Evolutionary conservation across 2,797 vertebrate species (phyloP).

Genomic region (Ceryle rudis): DNA sequence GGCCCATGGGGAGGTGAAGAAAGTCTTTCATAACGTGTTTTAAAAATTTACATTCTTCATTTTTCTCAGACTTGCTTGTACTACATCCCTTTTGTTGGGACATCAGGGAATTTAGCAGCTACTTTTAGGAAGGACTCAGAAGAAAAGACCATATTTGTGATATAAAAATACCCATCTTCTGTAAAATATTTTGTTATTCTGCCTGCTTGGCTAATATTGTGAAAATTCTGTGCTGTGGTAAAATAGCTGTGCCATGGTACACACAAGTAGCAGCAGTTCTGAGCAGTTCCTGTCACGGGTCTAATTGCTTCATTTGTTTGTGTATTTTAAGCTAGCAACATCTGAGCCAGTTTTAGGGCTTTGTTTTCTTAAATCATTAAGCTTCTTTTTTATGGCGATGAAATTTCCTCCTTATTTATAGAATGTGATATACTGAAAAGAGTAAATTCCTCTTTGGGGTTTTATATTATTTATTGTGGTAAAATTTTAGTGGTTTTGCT

Average conservation of each 20-base stretch:
- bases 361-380: neutral
- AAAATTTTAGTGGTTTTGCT: neutral
- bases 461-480: neutral
- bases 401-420: neutral
- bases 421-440: neutral
- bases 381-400: neutral
- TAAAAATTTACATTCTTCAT: neutral
- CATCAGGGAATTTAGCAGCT: neutral
- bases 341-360: neutral
- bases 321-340: constrained; percentile 1
- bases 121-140: neutral
- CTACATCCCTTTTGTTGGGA: neutral
- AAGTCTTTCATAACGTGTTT: neutral
- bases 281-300: neutral
- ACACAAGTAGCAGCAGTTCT: neutral
- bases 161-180: constrained; percentile 1
- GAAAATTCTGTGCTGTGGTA: neutral
- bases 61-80: neutral
- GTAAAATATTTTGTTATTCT: neutral
- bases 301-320: neutral
- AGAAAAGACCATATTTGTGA: neutral
- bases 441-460: neutral
- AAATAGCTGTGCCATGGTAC: neutral
- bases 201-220: neutral
- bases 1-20: neutral